Evolutionary conservation across 1,140 invertebrate species (phyloP), one percentile per base, ranked within the genome.

Genomic region (Bicyclus anynana): DNA sequence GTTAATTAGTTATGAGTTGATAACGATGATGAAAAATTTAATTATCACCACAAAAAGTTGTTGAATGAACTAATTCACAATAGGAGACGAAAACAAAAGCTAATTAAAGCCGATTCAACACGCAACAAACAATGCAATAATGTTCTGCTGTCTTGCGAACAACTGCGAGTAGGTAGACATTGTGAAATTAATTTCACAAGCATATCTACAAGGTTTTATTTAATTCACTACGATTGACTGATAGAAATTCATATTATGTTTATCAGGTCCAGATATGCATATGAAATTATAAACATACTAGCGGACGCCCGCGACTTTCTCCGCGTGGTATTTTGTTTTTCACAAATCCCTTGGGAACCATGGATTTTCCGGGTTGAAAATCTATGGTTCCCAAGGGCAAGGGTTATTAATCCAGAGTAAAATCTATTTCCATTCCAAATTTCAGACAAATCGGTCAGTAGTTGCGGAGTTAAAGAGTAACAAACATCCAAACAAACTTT

Each of bases 1-100:
- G 17, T 10, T 17, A 14, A 40, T 40, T 23, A 23, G 23, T 23
- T 40, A 14, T 40, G 16, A 40, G 5, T 40, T 40, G 14, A 40
- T 16, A 40, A 40, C 13, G 13, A 40, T 40, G 37, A 16, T 40
- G 50, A 53, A 40, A 53, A 53, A 20, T 53, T 53, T 38, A 53
- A 53, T 53, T 55, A n/a, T 13, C 51, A 48, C 29, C 16, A 62
- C 67, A 76, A 74, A 68, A 77, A 77, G 64, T 74, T 70, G 62
- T 65, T 78, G 62, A 76, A 75, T 78, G 65, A 59, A 59, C 68
- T 70, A 78, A 73, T 78, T 72, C 72, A 72, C 72, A 79, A 74
- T 76, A 72, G 71, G 62, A 70, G 52, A 57, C 59, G 66, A 69
- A 74, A 74, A 79, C 72, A 78, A 78, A 77, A 74, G 73, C 76